These are phyloP conservation scores for Cichladusa arquata DNA, from an alignment of 2,113 vertebrate genomes.

Conservation along the genomic window DNA sequence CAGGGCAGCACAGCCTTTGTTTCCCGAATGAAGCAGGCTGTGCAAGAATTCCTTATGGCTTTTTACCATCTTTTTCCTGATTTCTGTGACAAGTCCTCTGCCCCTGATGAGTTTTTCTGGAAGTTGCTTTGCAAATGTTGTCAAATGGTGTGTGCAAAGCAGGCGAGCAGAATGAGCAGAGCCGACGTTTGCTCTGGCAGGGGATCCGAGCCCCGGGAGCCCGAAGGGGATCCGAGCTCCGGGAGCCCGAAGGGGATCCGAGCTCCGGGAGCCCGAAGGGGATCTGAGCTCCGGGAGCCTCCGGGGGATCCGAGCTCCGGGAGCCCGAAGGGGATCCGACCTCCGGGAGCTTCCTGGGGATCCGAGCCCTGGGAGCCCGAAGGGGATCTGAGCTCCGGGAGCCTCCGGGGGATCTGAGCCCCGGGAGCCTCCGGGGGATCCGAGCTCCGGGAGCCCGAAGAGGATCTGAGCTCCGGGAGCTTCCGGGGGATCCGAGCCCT, in stretches of 20 bases:
- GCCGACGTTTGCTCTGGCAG: not conserved
- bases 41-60: not conserved
- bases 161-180: not conserved
- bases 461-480: too few relatives aligned
- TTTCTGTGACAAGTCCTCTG: not conserved
- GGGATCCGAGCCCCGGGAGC: not conserved
- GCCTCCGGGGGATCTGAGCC: not conserved
- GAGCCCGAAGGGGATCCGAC: not conserved
- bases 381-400: too few relatives aligned
- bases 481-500: not conserved
- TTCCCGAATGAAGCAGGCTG: not conserved
- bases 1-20: not conserved
- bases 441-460: not conserved
- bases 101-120: not conserved
- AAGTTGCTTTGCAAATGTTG: not conserved
- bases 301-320: not conserved
- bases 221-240: not conserved
- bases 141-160: not conserved
- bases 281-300: too few relatives aligned
- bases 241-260: not conserved
- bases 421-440: not conserved
- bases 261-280: too few relatives aligned
- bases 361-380: not conserved
- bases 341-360: too few relatives aligned
- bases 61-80: not conserved